Conservation (phyloP, 2,888 invertebrate species). For the Scaptomyza parva region DNA sequence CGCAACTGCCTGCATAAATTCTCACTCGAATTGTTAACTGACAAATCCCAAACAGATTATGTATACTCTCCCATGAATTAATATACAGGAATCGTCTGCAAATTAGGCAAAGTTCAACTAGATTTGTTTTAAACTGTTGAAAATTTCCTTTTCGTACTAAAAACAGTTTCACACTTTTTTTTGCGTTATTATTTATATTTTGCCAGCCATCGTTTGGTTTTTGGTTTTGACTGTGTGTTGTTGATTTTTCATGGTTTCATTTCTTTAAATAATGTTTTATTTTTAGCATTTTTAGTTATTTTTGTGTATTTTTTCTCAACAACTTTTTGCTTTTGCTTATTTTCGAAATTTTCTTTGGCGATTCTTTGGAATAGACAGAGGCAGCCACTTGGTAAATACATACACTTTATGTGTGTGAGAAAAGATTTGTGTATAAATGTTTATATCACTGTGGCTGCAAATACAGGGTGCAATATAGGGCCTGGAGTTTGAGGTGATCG, state of each 20-base stretch:
- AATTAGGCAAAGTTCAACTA: conserved; percentile 51
- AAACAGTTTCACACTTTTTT: conserved; percentile 32
- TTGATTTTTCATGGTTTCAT: conserved; percentile 83
- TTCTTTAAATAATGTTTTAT: conserved; percentile 83
- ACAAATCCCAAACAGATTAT: not conserved
- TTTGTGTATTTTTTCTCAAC: conserved; percentile 71
- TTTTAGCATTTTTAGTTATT: conserved; percentile 82
- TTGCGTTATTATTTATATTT: conserved; percentile 68
- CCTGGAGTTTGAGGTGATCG: conserved; percentile 12
- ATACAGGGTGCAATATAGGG: conserved; percentile 33
- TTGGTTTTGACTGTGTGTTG: conserved; percentile 64
- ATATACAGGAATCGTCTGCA: conserved; percentile 37
- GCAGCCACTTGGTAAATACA: conserved; percentile 35
- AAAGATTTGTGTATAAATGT: conserved; percentile 58
- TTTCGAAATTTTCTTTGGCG: conserved; percentile 60
- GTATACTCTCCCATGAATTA: not conserved
- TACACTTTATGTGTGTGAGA: conserved; percentile 46
- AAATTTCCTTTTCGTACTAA: conserved; percentile 39
- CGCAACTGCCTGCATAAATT: conserved; percentile 12
- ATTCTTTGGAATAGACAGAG: conserved; percentile 69
- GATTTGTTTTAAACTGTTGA: conserved; percentile 9
- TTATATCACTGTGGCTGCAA: conserved; percentile 9
- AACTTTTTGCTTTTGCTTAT: conserved; percentile 57
- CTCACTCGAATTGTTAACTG: conserved; percentile 23
- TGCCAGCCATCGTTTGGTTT: conserved; percentile 60